A percentile compares a stretch with the other conserved stretches of the same genome.
phyloP scores from a whole-genome alignment of 2,797 vertebrate genomes.

The Hoplostethus atlanticus region DNA sequence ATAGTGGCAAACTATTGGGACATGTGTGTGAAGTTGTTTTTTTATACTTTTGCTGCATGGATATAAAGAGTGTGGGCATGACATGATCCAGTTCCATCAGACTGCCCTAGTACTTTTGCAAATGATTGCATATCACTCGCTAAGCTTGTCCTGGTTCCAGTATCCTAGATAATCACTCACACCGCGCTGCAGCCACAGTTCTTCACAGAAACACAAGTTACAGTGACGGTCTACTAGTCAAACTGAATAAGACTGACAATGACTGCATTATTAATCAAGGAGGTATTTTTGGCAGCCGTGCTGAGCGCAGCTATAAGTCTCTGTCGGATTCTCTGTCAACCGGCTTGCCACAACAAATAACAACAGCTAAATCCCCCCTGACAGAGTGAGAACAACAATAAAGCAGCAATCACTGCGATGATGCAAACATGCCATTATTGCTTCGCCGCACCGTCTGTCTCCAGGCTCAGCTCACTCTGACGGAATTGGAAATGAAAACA shows the following conservation, averaged over 20 bases:
- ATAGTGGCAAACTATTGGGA: not conserved
- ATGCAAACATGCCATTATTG: not conserved
- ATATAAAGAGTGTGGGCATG: too few species aligned
- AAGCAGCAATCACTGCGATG: slow-evolving; percentile 2
- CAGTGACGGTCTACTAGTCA: not conserved
- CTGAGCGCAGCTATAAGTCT: not conserved
- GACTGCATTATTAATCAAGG: slow-evolving; percentile 4
- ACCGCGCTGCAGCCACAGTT: not conserved
- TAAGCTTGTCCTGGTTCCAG: not conserved
- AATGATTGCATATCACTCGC: not conserved
- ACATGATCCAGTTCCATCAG: not conserved
- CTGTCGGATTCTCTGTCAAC: slow-evolving; percentile 6
- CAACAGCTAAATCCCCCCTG: slow-evolving; percentile 7
- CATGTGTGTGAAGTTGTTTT: not conserved
- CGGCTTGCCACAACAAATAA: slow-evolving; percentile 13
- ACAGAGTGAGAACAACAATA: slow-evolving; percentile 20
- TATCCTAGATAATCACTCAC: not conserved
- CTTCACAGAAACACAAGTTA: not conserved
- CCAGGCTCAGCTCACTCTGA: slow-evolving; percentile 1
- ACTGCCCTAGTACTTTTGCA: not conserved
- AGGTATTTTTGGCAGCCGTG: not conserved
- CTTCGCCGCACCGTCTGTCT: not conserved
- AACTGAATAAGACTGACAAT: not conserved
- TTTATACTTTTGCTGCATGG: too few species aligned
- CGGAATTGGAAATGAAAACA: slow-evolving; percentile 19